These are phyloP conservation scores for Antheraea pernyi DNA, from an alignment of 1,140 invertebrate genomes.

Conservation along the genomic window DNA sequence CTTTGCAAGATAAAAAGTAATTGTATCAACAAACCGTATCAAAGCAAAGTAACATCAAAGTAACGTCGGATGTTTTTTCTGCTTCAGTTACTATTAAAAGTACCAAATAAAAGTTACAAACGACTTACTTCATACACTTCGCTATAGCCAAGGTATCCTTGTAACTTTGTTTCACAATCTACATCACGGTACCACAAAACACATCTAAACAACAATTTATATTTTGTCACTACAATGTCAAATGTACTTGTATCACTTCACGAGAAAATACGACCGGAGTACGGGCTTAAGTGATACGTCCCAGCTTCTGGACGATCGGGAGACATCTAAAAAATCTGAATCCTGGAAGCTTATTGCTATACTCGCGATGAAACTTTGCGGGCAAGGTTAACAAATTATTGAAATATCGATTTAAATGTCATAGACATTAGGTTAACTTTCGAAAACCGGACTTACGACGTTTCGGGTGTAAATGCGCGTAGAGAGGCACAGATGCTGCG, in stretches of 20 bases:
- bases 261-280: constrained; percentile 35
- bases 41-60: not conserved
- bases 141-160: not conserved
- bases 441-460: constrained; percentile 18
- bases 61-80: not conserved
- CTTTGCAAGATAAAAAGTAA: not conserved
- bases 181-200: constrained; percentile 1
- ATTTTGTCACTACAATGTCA: not conserved
- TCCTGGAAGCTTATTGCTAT: constrained; percentile 72
- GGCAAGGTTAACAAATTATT: constrained; percentile 9
- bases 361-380: constrained; percentile 52
- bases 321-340: constrained; percentile 71
- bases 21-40: not conserved
- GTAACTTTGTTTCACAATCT: not conserved
- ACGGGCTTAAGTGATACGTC: constrained; percentile 43
- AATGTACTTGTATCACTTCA: constrained; percentile 10
- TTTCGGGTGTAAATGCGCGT: constrained; percentile 25
- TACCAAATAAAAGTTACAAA: constrained; percentile 8
- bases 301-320: constrained; percentile 49
- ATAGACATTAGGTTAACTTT: constrained; percentile 19
- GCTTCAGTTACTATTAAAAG: not conserved
- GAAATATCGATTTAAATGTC: constrained; percentile 25
- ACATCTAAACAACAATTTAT: not conserved
- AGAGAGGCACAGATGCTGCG: constrained; percentile 69
- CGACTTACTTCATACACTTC: constrained; percentile 7